Evolutionary conservation across 2,888 invertebrate species (phyloP), one percentile per base, ranked within the genome.

Genomic region (Poecilobothrus nobilitatus): DNA sequence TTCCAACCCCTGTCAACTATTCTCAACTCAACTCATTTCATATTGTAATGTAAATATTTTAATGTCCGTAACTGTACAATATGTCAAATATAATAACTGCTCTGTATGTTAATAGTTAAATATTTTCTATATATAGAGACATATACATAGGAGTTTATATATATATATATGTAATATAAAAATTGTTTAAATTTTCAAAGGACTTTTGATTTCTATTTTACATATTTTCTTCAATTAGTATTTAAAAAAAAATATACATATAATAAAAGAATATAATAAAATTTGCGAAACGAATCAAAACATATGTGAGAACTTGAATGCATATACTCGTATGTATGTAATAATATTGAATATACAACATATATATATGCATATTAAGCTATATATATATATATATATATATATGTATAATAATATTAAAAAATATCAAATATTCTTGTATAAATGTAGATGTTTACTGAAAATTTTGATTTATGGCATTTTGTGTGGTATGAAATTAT

Each of bases 171-270:
- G n/a, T 27, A 27, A 4, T 27, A 27, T 4, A 27, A 27, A 27
- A 27, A 27, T 27, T 27, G 27, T 27, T 27, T 27, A 27, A 37
- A 37, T 37, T 37, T 37, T 37, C 27, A 37, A 37, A 37, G 37
- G 37, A 37, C 37, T 37, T 37, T 37, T 37, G 37, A 27, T 37
- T 8, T 10, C 37, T 37, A 53, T 53, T 53, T 53, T 53, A n/a
- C 53, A 53, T 53, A 53, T 53, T 41, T 53, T 53, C 53, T 53
- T 53, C 53, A 53, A 53, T 53, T 53, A 53, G 53, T 53, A 53
- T 53, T 53, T 53, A 53, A 53, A 53, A 53, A 53, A 53, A 53
- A 53, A 53, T 53, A 27, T 27, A 27, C 27, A 27, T 27, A 27
- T 27, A n/a, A n/a, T n/a, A 44, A 44, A 44, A 44, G 3, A 44